These are phyloP conservation scores for Thymelicus lineola DNA, from an alignment of 2,888 invertebrate species.

Conservation along the genomic window DNA sequence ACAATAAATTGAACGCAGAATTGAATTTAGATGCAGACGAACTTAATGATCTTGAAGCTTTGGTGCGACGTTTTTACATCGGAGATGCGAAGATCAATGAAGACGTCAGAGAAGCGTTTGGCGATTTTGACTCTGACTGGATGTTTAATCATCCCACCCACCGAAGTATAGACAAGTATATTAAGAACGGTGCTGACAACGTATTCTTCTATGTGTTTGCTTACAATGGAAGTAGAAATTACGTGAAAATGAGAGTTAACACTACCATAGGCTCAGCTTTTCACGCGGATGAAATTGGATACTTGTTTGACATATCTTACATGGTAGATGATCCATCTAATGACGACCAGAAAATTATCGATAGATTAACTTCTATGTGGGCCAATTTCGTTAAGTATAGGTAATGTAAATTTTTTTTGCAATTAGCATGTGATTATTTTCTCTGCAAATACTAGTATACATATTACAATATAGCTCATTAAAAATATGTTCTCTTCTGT, in stretches of 20 bases:
- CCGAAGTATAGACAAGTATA: constrained; percentile 51
- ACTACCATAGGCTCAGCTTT: constrained; percentile 49
- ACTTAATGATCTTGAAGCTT: constrained; percentile 45
- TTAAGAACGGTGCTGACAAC: constrained; percentile 38
- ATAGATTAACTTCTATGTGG: constrained; percentile 68
- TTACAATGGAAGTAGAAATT: constrained; percentile 56
- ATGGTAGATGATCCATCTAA: constrained; percentile 39
- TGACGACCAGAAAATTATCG: constrained; percentile 57
- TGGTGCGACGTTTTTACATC: constrained; percentile 57
- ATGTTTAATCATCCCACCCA: constrained; percentile 56
- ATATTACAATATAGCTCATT: background rate
- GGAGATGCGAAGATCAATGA: constrained; percentile 53
- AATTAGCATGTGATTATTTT: background rate
- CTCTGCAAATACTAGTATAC: background rate
- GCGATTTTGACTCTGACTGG: constrained; percentile 60
- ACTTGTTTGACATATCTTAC: constrained; percentile 56
- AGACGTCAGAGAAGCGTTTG: constrained; percentile 46
- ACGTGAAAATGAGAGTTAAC: constrained; percentile 44
- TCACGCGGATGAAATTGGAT: constrained; percentile 63
- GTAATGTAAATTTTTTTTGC: constrained; percentile 48
- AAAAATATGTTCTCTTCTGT: background rate
- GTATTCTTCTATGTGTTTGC: constrained; percentile 65
- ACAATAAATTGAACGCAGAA: constrained; percentile 37
- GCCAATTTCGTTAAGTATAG: constrained; percentile 69
- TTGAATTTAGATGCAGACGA: constrained; percentile 51